phyloP scores from a whole-genome alignment of 2,888 invertebrate genomes.

The Phasia obesa region DNA sequence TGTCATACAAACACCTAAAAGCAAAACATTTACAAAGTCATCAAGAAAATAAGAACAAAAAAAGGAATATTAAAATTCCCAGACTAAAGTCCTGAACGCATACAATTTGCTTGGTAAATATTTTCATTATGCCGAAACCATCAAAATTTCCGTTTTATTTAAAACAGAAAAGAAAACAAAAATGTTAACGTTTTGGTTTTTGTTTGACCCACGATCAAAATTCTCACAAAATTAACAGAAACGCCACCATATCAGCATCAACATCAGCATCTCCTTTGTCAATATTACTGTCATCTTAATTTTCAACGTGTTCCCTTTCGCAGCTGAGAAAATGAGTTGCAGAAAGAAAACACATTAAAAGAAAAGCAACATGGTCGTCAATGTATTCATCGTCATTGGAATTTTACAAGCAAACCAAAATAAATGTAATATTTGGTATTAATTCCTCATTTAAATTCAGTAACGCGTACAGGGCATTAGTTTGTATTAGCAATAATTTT shows the following conservation, averaged over 20 bases:
- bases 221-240: conserved; percentile 20
- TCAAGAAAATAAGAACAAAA: no score
- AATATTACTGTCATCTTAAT: conserved; percentile 46
- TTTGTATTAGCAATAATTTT: conserved; percentile 71
- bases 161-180: conserved; percentile 18
- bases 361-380: conserved; percentile 29
- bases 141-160: conserved; percentile 59
- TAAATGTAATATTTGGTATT: conserved; percentile 80
- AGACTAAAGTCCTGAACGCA: conserved; percentile 14
- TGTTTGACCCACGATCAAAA: conserved; percentile 46
- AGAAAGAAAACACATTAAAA: not conserved
- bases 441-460: conserved; percentile 83
- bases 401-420: conserved; percentile 67
- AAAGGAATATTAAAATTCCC: conserved; percentile 44
- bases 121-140: conserved; percentile 44
- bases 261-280: conserved; percentile 28
- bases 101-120: conserved; percentile 23
- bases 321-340: conserved; percentile 4
- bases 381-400: conserved; percentile 31
- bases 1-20: conserved; percentile 33
- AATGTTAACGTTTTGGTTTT: conserved; percentile 52
- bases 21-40: conserved; percentile 19
- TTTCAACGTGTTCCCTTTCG: conserved; percentile 60
- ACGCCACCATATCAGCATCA: conserved; percentile 9
- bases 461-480: conserved; percentile 82